Conservation (phyloP, 2,888 invertebrate genomes). For the Mimumesa dahlbomi region DNA sequence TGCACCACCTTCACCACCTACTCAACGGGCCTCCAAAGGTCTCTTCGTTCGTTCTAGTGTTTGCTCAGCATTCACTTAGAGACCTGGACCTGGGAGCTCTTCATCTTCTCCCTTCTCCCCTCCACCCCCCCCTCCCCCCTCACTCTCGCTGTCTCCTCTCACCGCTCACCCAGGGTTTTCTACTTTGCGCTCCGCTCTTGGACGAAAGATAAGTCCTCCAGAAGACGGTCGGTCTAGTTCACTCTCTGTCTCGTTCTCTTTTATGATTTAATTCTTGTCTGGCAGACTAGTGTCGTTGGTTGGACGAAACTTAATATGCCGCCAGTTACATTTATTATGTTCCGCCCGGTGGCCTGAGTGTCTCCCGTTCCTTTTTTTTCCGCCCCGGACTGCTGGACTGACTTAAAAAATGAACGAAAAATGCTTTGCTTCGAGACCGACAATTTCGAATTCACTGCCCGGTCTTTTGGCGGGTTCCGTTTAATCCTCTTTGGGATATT, state of each 20-base stretch:
- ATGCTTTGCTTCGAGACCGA: too few species aligned
- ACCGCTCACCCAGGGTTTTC: slow-evolving; percentile 3
- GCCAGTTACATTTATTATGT: slow-evolving; percentile 1
- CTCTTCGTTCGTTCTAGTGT: slow-evolving; percentile 57
- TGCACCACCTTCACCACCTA: slow-evolving; percentile 34
- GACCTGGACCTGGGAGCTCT: slow-evolving; percentile 53
- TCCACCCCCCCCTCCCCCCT: too few species aligned
- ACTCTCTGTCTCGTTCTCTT: slow-evolving; percentile 1
- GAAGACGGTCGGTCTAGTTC: slow-evolving; percentile 19
- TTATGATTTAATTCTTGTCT: slow-evolving; percentile 27
- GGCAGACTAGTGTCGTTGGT: not conserved
- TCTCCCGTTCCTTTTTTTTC: not conserved
- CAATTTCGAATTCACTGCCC: too few species aligned
- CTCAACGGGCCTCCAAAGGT: slow-evolving; percentile 49
- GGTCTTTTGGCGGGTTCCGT: too few species aligned
- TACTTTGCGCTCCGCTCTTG: slow-evolving; percentile 10
- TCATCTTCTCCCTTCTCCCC: slow-evolving; percentile 36
- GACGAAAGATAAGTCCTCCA: slow-evolving; percentile 30
- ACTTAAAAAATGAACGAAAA: too few species aligned
- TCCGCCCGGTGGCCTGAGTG: too few species aligned
- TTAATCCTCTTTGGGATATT: too few species aligned
- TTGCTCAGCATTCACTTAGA: slow-evolving; percentile 67
- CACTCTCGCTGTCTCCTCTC: slow-evolving; percentile 14
- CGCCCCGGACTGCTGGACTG: not conserved
- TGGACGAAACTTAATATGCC: not conserved